phyloP scores from a whole-genome alignment of 2,797 vertebrate species.

The Leptoclinus maculatus region DNA sequence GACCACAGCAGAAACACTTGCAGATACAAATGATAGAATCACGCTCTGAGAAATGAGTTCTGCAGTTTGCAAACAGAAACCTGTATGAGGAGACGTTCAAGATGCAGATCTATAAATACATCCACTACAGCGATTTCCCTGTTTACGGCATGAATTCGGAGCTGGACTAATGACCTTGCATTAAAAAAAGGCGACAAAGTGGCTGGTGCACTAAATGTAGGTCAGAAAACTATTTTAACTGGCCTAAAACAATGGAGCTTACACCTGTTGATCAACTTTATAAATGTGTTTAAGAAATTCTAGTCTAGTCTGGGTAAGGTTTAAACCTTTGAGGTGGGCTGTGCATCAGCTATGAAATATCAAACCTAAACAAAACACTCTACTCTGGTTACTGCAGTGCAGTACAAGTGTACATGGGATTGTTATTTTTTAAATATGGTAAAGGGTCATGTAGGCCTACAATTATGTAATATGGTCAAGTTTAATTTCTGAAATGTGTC shows the following conservation, averaged over 20 bases:
- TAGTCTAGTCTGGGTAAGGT: constrained; percentile 22
- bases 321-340: constrained; percentile 1
- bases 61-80: constrained; percentile 5
- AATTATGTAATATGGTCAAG: neutral
- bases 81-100: neutral
- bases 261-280: constrained; percentile 5
- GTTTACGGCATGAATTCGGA: constrained; percentile 1
- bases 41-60: neutral
- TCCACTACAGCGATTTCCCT: neutral
- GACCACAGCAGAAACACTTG: constrained; percentile 11
- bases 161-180: constrained; percentile 2
- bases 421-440: neutral
- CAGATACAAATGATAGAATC: constrained; percentile 12
- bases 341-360: constrained; percentile 13
- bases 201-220: neutral
- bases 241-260: neutral
- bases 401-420: neutral
- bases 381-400: neutral
- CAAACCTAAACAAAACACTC: constrained; percentile 14
- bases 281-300: neutral
- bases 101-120: constrained; percentile 3
- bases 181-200: constrained; percentile 4
- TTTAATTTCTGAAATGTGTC: neutral
- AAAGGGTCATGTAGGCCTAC: neutral
- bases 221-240: constrained; percentile 1